Conservation (phyloP, 64 coral and sea anemone genomes). For the Montipora cactus region DNA sequence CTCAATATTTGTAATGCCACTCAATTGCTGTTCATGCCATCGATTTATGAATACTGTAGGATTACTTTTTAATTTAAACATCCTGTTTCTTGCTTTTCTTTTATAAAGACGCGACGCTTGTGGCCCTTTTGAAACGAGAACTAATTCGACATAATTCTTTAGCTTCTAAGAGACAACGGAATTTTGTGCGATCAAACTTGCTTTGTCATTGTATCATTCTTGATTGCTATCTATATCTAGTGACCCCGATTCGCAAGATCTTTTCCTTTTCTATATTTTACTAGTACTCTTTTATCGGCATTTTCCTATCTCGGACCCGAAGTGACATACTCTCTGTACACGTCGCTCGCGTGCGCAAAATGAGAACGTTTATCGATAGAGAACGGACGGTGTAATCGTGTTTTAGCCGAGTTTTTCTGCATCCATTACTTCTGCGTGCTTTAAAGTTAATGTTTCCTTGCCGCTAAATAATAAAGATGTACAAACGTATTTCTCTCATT, state of each 20-base stretch:
- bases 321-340: too few species aligned
- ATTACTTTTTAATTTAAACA: slow-evolving; percentile 29
- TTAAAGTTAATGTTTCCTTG: too few species aligned
- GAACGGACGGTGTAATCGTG: too few species aligned
- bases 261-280: neutral
- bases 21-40: slow-evolving; percentile 36
- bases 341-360: too few species aligned
- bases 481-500: neutral
- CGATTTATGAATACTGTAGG: slow-evolving; percentile 46
- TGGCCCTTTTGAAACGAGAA: neutral
- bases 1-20: slow-evolving; percentile 58
- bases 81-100: neutral
- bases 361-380: too few species aligned
- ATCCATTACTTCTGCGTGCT: too few species aligned
- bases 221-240: too few species aligned
- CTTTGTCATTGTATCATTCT: neutral
- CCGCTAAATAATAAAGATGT: too few species aligned
- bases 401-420: too few species aligned
- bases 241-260: neutral
- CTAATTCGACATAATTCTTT: neutral
- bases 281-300: too few species aligned
- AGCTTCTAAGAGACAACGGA: neutral
- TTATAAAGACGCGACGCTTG: neutral
- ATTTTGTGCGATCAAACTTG: neutral
- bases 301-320: too few species aligned